Evolutionary conservation across 2,113 vertebrate genomes (phyloP).

Genomic region (Ammodytes marinus): DNA sequence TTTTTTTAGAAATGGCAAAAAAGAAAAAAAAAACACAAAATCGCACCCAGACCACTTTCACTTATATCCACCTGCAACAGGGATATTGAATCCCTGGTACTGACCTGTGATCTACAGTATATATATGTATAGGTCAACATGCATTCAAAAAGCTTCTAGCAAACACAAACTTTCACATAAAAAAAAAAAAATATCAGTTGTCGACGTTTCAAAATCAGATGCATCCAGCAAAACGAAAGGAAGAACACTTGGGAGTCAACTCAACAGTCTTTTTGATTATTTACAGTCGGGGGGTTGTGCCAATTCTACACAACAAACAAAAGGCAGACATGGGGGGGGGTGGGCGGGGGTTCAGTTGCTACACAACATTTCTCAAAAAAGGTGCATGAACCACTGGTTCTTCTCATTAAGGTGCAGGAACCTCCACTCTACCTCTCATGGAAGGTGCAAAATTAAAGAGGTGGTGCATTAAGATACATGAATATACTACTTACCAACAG

Average conservation of each 20-base stretch:
- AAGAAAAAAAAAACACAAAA: conserved; percentile 36
- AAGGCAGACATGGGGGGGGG: conserved; percentile 35
- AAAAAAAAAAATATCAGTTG: conserved; percentile 42
- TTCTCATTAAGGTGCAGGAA: conserved; percentile 84
- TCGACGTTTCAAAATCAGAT: conserved; percentile 56
- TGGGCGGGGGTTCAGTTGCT: conserved; percentile 69
- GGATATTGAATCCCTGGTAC: conserved; percentile 24
- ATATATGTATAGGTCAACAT: conserved; percentile 17
- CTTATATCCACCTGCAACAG: conserved; percentile 30
- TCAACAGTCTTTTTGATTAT: conserved; percentile 80
- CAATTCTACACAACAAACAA: conserved; percentile 63
- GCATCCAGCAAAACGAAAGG: conserved; percentile 63
- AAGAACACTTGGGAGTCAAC: conserved; percentile 77
- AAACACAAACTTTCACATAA: conserved; percentile 38
- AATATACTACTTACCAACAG: conserved; percentile 59
- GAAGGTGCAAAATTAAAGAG: conserved; percentile 70
- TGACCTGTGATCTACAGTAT: conserved; percentile 7
- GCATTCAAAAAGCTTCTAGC: conserved; percentile 43
- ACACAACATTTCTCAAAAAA: conserved; percentile 73
- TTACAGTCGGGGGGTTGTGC: conserved; percentile 73
- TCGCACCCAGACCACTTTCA: conserved; percentile 28
- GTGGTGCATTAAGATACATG: conserved; percentile 52
- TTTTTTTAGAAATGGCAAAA: conserved; percentile 27
- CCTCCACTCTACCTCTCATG: conserved; percentile 60
- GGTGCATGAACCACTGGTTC: conserved; percentile 83